Evolutionary conservation across 2,113 vertebrate species (phyloP), one percentile per base, ranked within the genome.

Genomic region (Xiphophorus hellerii): DNA sequence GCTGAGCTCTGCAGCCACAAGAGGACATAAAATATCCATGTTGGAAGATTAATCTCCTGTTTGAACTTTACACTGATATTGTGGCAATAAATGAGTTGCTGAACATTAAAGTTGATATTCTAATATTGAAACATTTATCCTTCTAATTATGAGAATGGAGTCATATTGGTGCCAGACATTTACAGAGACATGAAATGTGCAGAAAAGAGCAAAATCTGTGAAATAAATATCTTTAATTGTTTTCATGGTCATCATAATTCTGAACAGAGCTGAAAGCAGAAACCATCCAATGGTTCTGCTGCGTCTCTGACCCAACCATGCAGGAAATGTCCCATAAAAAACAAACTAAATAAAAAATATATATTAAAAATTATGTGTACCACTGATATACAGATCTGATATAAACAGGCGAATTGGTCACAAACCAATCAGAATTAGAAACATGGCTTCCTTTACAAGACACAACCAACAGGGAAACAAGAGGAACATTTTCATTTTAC

Each of bases 351-450:
- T 83, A 91, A 90, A 91, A 94, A 93, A 94, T 90, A 93, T 94
- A 95, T 93, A 92, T 92, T 91, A 94, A 94, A 95, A 94, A 93
- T 92, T 93, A 95, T 94, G 92, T 92, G 87, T 94, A 93, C 93
- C 94, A 95, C 94, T 91, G 94, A 95, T 95, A 94, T 95, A 95
- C 94, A 95, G 92, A 94, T 95, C 92, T 94, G 91, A 95, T 95
- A 95, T 93, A 94, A 95, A 95, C 94, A 94, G 93, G 93, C 92
- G 84, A 88, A 94, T 94, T 95, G 94, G 94, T 94, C 93, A 95
- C 94, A 94, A 95, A 95, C 94, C 94, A 94, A 94, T 93, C 79
- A 88, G 87, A 93, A 93, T 94, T 94, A 94, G 92, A 95, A 95
- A 95, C 94, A 95, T 95, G 94, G 94, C 94, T 95, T 95, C 85